These are phyloP conservation scores for Aulostomus chinensis DNA, from an alignment of 2,797 vertebrate genomes.

Conservation along the genomic window DNA sequence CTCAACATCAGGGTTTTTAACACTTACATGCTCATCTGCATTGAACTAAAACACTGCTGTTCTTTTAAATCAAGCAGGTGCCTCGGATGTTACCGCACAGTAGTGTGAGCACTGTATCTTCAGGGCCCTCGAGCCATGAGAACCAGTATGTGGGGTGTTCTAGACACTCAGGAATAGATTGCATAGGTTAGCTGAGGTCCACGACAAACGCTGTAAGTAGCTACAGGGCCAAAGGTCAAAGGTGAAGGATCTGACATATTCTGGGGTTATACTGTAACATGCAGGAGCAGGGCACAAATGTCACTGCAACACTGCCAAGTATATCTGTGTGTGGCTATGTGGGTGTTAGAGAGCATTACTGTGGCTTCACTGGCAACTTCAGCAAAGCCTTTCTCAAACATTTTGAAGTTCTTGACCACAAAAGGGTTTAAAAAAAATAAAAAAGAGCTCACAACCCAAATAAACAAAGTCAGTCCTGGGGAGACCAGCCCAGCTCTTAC, in stretches of 20 bases:
- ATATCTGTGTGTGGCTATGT: slow-evolving; percentile 51
- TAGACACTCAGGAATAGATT: slow-evolving; percentile 31
- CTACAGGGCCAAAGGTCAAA: slow-evolving; percentile 39
- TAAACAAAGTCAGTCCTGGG: slow-evolving; percentile 47
- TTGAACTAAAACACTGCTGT: slow-evolving; percentile 2
- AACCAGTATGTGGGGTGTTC: slow-evolving; percentile 33
- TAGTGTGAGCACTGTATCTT: slow-evolving; percentile 26
- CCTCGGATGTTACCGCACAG: slow-evolving; percentile 20
- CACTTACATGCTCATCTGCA: slow-evolving; percentile 1
- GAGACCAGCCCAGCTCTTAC: slow-evolving; percentile 27
- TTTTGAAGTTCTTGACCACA: slow-evolving; percentile 46
- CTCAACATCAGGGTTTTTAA: no score
- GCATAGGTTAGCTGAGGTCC: slow-evolving; percentile 28
- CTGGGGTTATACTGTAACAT: slow-evolving; percentile 23
- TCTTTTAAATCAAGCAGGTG: slow-evolving; percentile 21
- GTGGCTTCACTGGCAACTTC: slow-evolving; percentile 52
- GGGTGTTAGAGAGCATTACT: slow-evolving; percentile 57
- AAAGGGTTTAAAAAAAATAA: slow-evolving; percentile 53
- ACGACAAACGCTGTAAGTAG: slow-evolving; percentile 32
- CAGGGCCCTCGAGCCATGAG: slow-evolving; percentile 10
- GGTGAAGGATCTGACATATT: slow-evolving; percentile 35
- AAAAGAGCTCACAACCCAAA: slow-evolving; percentile 46
- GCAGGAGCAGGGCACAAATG: slow-evolving; percentile 13
- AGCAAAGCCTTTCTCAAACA: slow-evolving; percentile 51
- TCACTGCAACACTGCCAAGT: slow-evolving; percentile 19